Base-by-base conservation (phyloP, 1,140 invertebrate species). In the Ericerus pela region DNA sequence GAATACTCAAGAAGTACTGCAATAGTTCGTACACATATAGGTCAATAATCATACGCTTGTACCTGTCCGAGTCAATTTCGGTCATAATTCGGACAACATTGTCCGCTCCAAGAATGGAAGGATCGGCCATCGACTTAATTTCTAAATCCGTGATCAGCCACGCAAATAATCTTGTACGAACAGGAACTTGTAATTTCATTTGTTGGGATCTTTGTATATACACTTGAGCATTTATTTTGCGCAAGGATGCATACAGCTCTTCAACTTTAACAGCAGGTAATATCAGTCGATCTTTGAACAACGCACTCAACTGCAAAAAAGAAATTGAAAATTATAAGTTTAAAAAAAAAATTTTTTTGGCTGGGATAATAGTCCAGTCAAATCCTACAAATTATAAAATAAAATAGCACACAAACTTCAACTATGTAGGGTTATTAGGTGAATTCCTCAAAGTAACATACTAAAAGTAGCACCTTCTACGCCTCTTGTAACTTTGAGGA, bases 151-250 rank as follows among this genome's bases (percentile, higher is more conserved):
- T 76, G 74, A 90, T 81, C 4, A 75, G 79, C 84, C 86, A 91
- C 0, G 82, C 79, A 59, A 92, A 83, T 1, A 93, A 68, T 33
- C 85, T 75, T 0, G 84, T 85, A 54, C 88, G 73, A 59, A 82
- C 77, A 8, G 84, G 80, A 0, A 74, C 74, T 12, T 79, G 75
- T 14, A 79, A 72, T 57, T 84, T 83, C 71, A 92, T 80, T 64
- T 89, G 81, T 60, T 81, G 81, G 37, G 87, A 92, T 36, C 92
- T 74, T 66, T 96, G 87, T 31, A 97, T 84, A 70, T 97, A 99
- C 60, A 97, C 95, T 64, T 95, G 85, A 1, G 88, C 84, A 68
- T 93, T 95, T 66, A 90, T 91, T 58, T 86, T 85, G 14, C 81
- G 81, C 55, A 96, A 72, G 62, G 81, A 86, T 0, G 79, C 77